Evolutionary conservation across 2,888 invertebrate species (phyloP).

Genomic region (Apamea monoglypha): DNA sequence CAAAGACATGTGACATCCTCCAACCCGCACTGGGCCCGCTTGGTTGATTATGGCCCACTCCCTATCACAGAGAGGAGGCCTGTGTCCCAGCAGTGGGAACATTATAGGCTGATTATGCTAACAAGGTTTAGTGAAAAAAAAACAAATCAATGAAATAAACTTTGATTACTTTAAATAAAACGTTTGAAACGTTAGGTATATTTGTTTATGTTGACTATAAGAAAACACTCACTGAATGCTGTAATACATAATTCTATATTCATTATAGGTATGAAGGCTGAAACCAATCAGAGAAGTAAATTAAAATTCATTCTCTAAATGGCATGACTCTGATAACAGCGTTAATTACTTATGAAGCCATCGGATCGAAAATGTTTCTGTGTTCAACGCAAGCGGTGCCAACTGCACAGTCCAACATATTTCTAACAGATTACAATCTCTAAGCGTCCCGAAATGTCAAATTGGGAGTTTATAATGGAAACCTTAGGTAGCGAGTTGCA

Average conservation of each 20-base stretch:
- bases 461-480: slow-evolving; percentile 3
- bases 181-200: background rate
- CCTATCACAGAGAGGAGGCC: background rate
- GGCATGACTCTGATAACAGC: slow-evolving; percentile 2
- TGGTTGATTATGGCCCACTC: too few species aligned
- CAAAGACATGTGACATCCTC: background rate
- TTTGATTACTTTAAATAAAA: too few species aligned
- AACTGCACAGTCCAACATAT: background rate
- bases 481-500: slow-evolving; percentile 9
- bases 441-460: background rate
- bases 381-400: background rate
- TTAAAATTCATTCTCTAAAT: slow-evolving; percentile 2
- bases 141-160: too few species aligned
- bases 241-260: background rate
- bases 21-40: background rate
- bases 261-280: background rate
- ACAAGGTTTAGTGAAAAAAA: too few species aligned
- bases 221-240: background rate
- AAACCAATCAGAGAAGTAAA: background rate
- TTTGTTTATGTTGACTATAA: background rate
- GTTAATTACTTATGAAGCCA: slow-evolving; percentile 16
- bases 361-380: background rate
- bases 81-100: background rate
- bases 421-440: slow-evolving; percentile 23
- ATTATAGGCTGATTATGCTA: too few species aligned